phyloP scores from a whole-genome alignment of 1,140 invertebrate genomes.

The Drosophila baimaii region DNA sequence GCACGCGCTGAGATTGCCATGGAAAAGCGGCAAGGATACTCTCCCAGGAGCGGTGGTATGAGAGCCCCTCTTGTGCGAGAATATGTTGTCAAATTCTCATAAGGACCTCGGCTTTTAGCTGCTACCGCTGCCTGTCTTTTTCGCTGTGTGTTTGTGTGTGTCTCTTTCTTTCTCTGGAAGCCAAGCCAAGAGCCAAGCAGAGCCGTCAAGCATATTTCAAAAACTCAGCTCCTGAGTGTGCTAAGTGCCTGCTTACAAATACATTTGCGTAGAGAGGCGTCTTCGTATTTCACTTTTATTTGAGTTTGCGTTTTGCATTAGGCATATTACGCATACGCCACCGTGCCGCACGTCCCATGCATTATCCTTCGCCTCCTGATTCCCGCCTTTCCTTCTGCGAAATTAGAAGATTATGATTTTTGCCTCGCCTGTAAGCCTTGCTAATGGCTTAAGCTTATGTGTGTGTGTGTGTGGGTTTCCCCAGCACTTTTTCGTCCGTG shows the following conservation, averaged over 20 bases:
- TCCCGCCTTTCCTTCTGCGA: constrained; percentile 11
- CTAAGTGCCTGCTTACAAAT: constrained; percentile 82
- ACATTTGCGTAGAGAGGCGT: constrained; percentile 67
- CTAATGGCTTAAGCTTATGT: constrained; percentile 74
- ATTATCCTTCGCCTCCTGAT: constrained; percentile 36
- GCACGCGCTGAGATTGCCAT: constrained; percentile 76
- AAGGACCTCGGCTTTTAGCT: constrained; percentile 69
- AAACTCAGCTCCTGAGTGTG: constrained; percentile 76
- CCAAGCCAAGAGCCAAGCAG: constrained; percentile 48
- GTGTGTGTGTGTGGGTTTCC: constrained; percentile 21
- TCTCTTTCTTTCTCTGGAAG: constrained; percentile 35
- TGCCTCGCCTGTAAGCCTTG: constrained; percentile 57
- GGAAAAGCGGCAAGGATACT: constrained; percentile 20
- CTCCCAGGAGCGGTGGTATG: neutral
- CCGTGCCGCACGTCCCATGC: constrained; percentile 51
- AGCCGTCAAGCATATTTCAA: constrained; percentile 76
- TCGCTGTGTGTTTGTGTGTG: constrained; percentile 12
- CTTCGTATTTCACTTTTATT: constrained; percentile 76
- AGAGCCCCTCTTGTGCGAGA: constrained; percentile 52
- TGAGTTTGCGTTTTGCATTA: constrained; percentile 81
- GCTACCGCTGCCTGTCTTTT: constrained; percentile 47
- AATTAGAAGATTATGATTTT: constrained; percentile 79
- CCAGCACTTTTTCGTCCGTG: constrained; percentile 17
- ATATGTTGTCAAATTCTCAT: constrained; percentile 82
- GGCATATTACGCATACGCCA: constrained; percentile 76